Evolutionary conservation across 2,888 invertebrate species (phyloP).

Genomic region (Diarsia dahlii): DNA sequence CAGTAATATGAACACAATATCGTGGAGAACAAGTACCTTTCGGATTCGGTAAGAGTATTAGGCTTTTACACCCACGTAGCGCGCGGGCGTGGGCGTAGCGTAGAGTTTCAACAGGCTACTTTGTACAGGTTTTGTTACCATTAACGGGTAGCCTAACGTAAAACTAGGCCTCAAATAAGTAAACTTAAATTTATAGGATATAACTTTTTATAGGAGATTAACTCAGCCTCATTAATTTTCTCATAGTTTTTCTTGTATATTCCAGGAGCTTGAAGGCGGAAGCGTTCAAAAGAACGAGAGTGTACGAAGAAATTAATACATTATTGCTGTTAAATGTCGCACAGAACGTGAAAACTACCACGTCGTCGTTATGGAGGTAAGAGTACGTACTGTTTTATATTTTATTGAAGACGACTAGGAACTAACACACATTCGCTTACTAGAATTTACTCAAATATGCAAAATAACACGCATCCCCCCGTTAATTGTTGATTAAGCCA

Average conservation of each 20-base stretch:
- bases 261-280: constrained; percentile 77
- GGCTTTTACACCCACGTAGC: too few relatives aligned
- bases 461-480: background rate
- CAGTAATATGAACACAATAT: too few relatives aligned
- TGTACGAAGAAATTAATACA: constrained; percentile 82
- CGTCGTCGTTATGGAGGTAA: constrained; percentile 82
- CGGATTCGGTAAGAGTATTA: too few relatives aligned
- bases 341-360: constrained; percentile 77
- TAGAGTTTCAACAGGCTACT: too few relatives aligned
- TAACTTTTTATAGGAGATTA: background rate
- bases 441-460: background rate
- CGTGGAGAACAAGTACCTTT: too few relatives aligned
- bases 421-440: background rate
- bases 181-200: background rate
- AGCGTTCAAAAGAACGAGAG: constrained; percentile 74
- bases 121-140: background rate
- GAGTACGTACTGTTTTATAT: constrained; percentile 52
- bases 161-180: background rate
- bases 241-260: constrained; percentile 26
- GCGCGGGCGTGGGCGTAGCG: too few relatives aligned
- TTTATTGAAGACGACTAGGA: background rate
- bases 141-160: too few relatives aligned
- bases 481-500: background rate
- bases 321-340: constrained; percentile 76
- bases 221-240: background rate